phyloP scores from a whole-genome alignment of 2,113 vertebrate genomes.

The Bambusicola thoracicus region DNA sequence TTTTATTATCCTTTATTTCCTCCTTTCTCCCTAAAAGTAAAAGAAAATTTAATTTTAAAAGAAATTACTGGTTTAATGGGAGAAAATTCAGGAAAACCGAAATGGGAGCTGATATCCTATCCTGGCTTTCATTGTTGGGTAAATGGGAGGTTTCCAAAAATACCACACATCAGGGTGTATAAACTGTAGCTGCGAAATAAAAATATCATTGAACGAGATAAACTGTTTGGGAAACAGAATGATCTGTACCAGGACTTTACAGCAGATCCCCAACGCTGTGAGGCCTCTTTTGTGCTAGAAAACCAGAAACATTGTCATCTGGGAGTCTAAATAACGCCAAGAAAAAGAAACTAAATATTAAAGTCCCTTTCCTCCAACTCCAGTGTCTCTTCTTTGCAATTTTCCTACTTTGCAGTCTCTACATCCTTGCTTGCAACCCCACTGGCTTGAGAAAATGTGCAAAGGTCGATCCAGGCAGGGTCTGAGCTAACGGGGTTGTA shows the following conservation, averaged over 20 bases:
- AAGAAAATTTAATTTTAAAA: conserved; percentile 6
- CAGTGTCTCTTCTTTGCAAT: conserved; percentile 20
- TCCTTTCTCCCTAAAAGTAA: background rate
- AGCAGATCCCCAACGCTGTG: conserved; percentile 47
- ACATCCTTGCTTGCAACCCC: conserved; percentile 17
- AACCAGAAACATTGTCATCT: conserved; percentile 56
- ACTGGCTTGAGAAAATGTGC: conserved; percentile 24
- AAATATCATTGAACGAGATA: conserved; percentile 51
- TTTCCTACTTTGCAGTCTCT: conserved; percentile 32
- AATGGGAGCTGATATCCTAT: conserved; percentile 34
- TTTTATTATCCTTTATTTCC: background rate
- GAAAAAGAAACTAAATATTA: conserved; percentile 69
- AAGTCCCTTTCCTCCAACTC: conserved; percentile 9
- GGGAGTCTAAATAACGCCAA: conserved; percentile 66
- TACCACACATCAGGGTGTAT: conserved; percentile 37
- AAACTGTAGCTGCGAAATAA: conserved; percentile 52
- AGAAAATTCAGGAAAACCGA: conserved; percentile 53
- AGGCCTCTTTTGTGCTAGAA: conserved; percentile 57
- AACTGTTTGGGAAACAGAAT: conserved; percentile 62
- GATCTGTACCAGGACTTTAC: conserved; percentile 55
- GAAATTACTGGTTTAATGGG: conserved; percentile 26
- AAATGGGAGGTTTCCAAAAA: conserved; percentile 63
- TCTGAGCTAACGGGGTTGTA: background rate
- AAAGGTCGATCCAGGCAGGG: background rate
- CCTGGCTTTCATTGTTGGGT: conserved; percentile 41